Evolutionary conservation across 1,140 invertebrate genomes (phyloP).

Genomic region (Apocrypta bakeri): DNA sequence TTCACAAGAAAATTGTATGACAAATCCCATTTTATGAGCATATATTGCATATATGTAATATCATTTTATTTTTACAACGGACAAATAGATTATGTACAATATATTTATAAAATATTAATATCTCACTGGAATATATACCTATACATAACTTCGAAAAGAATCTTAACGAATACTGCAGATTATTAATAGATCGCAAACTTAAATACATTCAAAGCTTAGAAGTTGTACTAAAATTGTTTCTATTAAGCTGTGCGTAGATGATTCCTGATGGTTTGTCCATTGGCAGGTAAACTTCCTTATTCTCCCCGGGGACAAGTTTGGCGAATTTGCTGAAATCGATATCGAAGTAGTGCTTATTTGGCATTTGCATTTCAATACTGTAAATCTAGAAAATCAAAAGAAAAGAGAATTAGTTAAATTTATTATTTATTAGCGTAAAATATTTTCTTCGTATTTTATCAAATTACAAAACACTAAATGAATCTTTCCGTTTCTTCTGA

Average conservation of each 20-base stretch:
- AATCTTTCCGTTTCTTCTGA: no score
- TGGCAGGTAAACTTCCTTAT: conserved; percentile 83
- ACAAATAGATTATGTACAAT: no score
- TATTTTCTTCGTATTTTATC: no score
- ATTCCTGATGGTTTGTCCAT: conserved; percentile 85
- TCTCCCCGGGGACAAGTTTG: conserved; percentile 76
- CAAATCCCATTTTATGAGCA: no score
- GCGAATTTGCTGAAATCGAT: conserved; percentile 83
- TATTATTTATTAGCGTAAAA: no score
- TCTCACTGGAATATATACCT: no score
- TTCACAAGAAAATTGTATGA: no score
- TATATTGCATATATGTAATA: no score
- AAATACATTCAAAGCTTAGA: conserved; percentile 74
- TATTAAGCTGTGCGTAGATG: conserved; percentile 81
- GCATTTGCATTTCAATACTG: conserved; percentile 83
- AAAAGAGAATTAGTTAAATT: no score
- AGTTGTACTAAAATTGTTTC: conserved; percentile 75
- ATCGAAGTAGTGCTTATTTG: conserved; percentile 86
- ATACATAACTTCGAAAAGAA: background rate
- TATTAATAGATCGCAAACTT: background rate
- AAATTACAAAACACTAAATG: no score
- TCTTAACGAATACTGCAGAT: background rate
- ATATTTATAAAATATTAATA: no score
- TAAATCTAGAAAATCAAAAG: conserved; percentile 73
- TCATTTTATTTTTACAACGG: no score